Conservation (phyloP, 2,888 invertebrate genomes). For the Sycophila texana region DNA sequence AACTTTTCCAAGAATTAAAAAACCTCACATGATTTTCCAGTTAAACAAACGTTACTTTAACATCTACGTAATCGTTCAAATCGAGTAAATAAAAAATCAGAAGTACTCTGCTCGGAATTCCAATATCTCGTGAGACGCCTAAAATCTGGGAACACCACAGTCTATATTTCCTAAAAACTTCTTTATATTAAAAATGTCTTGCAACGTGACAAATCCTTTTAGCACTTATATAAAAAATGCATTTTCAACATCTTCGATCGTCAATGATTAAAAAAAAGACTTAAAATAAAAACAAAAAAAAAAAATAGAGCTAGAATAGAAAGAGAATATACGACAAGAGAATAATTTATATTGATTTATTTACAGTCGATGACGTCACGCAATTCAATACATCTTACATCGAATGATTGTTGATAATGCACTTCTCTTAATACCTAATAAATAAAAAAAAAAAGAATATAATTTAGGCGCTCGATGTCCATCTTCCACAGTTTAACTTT, state of each 20-base stretch:
- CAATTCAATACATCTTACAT: constrained; percentile 49
- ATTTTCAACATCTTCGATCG: constrained; percentile 54
- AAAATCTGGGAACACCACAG: constrained; percentile 44
- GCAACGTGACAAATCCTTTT: constrained; percentile 46
- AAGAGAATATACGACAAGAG: constrained; percentile 57
- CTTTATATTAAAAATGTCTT: constrained; percentile 45
- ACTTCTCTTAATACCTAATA: constrained; percentile 58
- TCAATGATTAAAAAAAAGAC: constrained; percentile 34
- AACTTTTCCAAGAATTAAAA: constrained; percentile 46
- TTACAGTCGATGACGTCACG: constrained; percentile 62
- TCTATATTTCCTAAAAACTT: constrained; percentile 42
- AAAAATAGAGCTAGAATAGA: constrained; percentile 37
- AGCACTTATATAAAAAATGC: constrained; percentile 53
- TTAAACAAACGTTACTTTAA: constrained; percentile 30
- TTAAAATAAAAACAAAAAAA: constrained; percentile 9
- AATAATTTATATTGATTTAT: constrained; percentile 66
- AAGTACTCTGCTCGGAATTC: constrained; percentile 17
- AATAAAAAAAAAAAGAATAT: constrained; percentile 47
- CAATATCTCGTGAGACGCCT: constrained; percentile 24
- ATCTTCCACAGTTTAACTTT: constrained; percentile 56
- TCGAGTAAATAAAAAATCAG: constrained; percentile 24
- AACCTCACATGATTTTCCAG: constrained; percentile 9
- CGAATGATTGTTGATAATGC: constrained; percentile 64
- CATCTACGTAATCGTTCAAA: constrained; percentile 15
- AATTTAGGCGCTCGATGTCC: constrained; percentile 56